phyloP scores from a whole-genome alignment of 2,888 invertebrate genomes.

The Andrena marginata region DNA sequence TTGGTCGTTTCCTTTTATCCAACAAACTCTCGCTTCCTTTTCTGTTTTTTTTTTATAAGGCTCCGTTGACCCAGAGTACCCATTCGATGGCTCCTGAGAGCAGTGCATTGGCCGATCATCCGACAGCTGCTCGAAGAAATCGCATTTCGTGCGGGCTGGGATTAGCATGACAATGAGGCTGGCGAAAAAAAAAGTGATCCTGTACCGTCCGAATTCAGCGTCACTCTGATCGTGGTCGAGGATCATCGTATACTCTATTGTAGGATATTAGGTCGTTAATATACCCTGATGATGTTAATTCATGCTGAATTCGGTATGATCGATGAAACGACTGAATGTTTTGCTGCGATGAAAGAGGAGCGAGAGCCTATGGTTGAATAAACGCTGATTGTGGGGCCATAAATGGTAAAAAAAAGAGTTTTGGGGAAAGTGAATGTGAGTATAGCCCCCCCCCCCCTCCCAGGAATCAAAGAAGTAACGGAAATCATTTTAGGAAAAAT shows the following conservation, averaged over 20 bases:
- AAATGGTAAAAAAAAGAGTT: neutral
- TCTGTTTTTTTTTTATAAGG: slow-evolving; percentile 13
- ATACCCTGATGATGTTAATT: slow-evolving; percentile 28
- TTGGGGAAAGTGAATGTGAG: neutral
- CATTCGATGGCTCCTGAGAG: slow-evolving; percentile 32
- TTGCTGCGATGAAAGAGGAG: neutral
- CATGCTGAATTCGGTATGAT: neutral
- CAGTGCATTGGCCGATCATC: slow-evolving; percentile 56
- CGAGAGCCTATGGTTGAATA: slow-evolving; percentile 2
- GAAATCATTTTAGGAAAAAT: too few species aligned
- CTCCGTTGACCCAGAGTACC: slow-evolving; percentile 21
- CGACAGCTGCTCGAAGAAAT: slow-evolving; percentile 63
- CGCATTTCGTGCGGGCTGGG: slow-evolving; percentile 41
- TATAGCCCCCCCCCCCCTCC: too few species aligned
- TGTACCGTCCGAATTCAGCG: slow-evolving; percentile 20
- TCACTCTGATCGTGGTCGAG: neutral
- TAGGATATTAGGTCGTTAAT: slow-evolving; percentile 18
- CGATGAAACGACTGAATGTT: neutral
- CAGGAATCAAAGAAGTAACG: too few species aligned
- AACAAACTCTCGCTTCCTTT: slow-evolving; percentile 7
- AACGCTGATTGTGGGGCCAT: neutral
- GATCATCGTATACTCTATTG: slow-evolving; percentile 11
- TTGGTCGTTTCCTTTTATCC: slow-evolving; percentile 38
- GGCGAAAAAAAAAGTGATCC: slow-evolving; percentile 21
- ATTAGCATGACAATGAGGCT: slow-evolving; percentile 57